Evolutionary conservation across 2,797 vertebrate genomes (phyloP).

Genomic region (Pelochelys cantorii): DNA sequence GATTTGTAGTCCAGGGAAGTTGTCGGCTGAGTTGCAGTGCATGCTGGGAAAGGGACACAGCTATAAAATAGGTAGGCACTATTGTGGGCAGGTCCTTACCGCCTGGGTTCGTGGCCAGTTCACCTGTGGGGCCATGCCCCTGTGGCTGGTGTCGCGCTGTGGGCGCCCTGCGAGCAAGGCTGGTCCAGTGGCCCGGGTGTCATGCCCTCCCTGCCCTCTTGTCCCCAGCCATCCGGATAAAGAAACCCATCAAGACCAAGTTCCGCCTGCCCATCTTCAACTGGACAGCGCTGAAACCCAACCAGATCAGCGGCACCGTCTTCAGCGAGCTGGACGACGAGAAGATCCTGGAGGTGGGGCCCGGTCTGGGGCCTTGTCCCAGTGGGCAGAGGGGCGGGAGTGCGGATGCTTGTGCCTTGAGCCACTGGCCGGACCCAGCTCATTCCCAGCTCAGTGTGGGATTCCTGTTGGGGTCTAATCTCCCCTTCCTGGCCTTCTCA

Average conservation of each 20-base stretch:
- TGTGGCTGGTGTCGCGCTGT: too few relatives aligned
- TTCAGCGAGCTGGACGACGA: slow-evolving; percentile 98
- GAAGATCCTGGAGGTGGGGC: slow-evolving; percentile 91
- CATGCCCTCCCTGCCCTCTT: not conserved
- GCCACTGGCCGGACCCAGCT: not conserved
- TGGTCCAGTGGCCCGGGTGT: too few relatives aligned
- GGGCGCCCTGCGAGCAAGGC: too few relatives aligned
- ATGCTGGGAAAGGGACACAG: too few relatives aligned
- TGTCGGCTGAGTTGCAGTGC: too few relatives aligned
- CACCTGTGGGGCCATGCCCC: too few relatives aligned
- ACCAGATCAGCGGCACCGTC: slow-evolving; percentile 98
- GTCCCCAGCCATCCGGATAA: slow-evolving; percentile 92
- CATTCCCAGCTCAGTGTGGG: not conserved
- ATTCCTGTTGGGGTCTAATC: too few relatives aligned
- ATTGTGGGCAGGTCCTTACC: too few relatives aligned
- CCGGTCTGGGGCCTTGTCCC: not conserved
- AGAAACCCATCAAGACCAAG: slow-evolving; percentile 99
- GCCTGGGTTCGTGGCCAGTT: too few relatives aligned
- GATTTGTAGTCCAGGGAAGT: too few relatives aligned
- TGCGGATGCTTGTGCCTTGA: not conserved
- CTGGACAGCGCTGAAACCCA: slow-evolving; percentile 97
- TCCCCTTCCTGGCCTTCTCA: too few relatives aligned
- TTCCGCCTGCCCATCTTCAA: slow-evolving; percentile 98
- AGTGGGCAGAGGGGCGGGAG: not conserved
- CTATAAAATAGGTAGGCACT: too few relatives aligned